These are phyloP conservation scores for Hesperophylax magnus DNA, from an alignment of 1,140 invertebrate genomes.

Conservation along the genomic window DNA sequence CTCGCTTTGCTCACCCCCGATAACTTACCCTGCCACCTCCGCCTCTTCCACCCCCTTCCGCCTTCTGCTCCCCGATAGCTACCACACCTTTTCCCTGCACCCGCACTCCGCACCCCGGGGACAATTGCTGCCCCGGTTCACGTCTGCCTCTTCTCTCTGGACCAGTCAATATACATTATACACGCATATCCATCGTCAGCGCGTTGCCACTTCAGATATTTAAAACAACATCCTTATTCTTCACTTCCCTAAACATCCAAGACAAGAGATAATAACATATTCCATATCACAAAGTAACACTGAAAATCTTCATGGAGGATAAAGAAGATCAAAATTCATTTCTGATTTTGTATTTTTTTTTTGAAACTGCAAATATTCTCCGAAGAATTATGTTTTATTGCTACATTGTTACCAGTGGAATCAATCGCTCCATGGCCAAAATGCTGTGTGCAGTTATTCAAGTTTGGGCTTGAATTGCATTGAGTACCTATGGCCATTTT, in stretches of 20 bases:
- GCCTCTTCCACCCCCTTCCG: background rate
- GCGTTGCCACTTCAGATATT: conserved; percentile 18
- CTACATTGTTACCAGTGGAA: too few relatives aligned
- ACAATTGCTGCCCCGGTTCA: background rate
- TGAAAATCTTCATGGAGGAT: too few relatives aligned
- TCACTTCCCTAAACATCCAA: conserved; percentile 7
- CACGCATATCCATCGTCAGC: conserved; percentile 4
- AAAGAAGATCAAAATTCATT: too few relatives aligned
- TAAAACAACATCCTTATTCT: conserved; percentile 2
- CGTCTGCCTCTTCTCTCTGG: background rate
- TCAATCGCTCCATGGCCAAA: too few relatives aligned
- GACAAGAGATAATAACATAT: background rate
- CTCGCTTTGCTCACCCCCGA: conserved; percentile 39
- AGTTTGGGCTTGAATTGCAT: too few relatives aligned
- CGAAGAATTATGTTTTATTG: too few relatives aligned
- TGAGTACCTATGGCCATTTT: too few relatives aligned
- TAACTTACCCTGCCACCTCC: conserved; percentile 7
- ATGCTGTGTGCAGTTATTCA: too few relatives aligned
- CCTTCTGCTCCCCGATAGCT: background rate
- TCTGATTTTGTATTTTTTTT: too few relatives aligned
- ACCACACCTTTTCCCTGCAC: background rate
- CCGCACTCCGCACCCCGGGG: background rate
- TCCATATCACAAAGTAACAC: background rate
- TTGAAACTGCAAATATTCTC: too few relatives aligned
- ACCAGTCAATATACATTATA: background rate